phyloP scores from a whole-genome alignment of 2,888 invertebrate species.

The Meghimatium bilineatum region DNA sequence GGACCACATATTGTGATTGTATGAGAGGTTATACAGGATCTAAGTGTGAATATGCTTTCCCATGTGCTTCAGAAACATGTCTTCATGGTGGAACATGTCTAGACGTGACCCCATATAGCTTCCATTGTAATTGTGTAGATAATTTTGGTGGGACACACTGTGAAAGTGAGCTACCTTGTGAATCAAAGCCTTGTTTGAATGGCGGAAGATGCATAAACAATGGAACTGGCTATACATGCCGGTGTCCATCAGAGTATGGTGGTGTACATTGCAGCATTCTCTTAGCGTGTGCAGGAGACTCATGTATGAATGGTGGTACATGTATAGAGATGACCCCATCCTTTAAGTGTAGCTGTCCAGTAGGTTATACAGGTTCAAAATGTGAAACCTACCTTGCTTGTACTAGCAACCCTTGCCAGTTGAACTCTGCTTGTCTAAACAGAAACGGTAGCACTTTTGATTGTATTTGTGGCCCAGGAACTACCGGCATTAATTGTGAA shows the following conservation, averaged over 20 bases:
- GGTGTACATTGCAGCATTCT: conserved; percentile 48
- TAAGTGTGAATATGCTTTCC: conserved; percentile 56
- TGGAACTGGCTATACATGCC: conserved; percentile 45
- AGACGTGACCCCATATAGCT: conserved; percentile 9
- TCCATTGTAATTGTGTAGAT: conserved; percentile 41
- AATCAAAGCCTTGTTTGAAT: conserved; percentile 38
- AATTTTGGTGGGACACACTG: conserved; percentile 42
- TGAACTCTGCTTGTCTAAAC: conserved; percentile 52
- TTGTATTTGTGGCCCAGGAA: conserved; percentile 49
- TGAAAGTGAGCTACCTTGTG: conserved; percentile 28
- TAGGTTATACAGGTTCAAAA: conserved; percentile 59
- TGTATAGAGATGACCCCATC: conserved; percentile 56
- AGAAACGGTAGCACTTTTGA: conserved; percentile 35
- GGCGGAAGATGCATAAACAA: conserved; percentile 50
- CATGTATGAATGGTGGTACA: conserved; percentile 62
- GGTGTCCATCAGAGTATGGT: conserved; percentile 51
- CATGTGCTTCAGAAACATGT: conserved; percentile 52
- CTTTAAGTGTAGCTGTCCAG: conserved; percentile 57
- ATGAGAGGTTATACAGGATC: conserved; percentile 55
- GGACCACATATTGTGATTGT: conserved; percentile 59
- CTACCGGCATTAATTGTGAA: conserved; percentile 51
- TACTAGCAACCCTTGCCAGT: conserved; percentile 53
- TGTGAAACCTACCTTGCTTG: conserved; percentile 56
- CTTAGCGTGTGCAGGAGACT: conserved; percentile 57
- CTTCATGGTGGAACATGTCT: conserved; percentile 53